Evolutionary conservation across 2,797 vertebrate genomes (phyloP).

Genomic region (Oceanodroma leucorhoa): DNA sequence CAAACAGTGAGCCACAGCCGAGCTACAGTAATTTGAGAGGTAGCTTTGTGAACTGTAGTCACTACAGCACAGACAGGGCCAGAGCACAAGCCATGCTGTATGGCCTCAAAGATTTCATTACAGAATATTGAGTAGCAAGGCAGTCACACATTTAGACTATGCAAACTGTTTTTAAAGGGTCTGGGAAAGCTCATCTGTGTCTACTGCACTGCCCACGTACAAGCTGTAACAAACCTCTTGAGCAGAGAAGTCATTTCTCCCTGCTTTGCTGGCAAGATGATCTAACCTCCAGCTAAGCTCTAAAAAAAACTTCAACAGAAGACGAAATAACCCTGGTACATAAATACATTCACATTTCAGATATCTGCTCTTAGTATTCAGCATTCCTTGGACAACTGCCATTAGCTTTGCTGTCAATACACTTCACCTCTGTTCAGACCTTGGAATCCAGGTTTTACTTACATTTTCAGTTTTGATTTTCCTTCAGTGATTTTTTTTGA

Average conservation of each 20-base stretch:
- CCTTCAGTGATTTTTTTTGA: not conserved
- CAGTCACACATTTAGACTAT: not conserved
- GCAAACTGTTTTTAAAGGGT: not conserved
- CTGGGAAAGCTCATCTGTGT: not conserved
- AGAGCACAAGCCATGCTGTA: fast-evolving
- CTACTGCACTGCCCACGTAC: not conserved
- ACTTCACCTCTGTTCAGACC: not conserved
- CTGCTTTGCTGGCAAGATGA: not conserved
- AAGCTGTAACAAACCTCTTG: not conserved
- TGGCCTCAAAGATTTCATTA: not conserved
- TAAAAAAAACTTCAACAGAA: not conserved
- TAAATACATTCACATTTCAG: not conserved
- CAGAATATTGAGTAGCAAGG: not conserved
- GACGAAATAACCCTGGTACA: not conserved
- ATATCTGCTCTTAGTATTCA: not conserved
- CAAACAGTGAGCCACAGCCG: not conserved
- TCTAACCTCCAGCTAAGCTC: not conserved
- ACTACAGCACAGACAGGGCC: not conserved
- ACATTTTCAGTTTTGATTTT: not conserved
- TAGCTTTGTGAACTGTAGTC: not conserved
- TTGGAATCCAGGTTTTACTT: not conserved
- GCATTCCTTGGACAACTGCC: not conserved
- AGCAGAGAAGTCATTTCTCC: not conserved
- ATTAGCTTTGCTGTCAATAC: not conserved
- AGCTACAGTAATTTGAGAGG: not conserved